These are phyloP conservation scores for Drosophila yakuba DNA, from an alignment of 1,140 invertebrate genomes.

Conservation along the genomic window DNA sequence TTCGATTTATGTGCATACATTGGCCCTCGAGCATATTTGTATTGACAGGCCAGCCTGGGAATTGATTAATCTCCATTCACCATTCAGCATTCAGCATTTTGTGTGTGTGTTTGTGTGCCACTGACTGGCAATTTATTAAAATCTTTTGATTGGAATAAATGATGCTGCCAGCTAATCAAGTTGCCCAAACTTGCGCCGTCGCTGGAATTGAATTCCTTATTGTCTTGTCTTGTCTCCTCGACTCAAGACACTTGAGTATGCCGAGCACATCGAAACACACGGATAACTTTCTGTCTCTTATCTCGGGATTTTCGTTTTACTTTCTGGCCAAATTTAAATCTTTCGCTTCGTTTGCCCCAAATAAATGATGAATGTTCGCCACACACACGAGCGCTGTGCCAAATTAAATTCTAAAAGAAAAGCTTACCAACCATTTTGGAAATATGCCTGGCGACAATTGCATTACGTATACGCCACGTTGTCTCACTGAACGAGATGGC, in stretches of 20 bases:
- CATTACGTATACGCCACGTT: constrained; percentile 64
- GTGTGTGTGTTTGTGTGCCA: constrained; percentile 7
- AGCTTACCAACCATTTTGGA: background rate
- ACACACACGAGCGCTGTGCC: constrained; percentile 32
- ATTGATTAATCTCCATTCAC: constrained; percentile 68
- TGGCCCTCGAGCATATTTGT: constrained; percentile 58
- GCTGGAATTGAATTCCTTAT: constrained; percentile 7
- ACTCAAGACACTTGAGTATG: constrained; percentile 49
- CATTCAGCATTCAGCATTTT: constrained; percentile 17
- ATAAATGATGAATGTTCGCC: constrained; percentile 48
- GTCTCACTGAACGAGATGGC: constrained; percentile 10
- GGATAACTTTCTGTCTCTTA: constrained; percentile 29
- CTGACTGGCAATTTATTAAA: constrained; percentile 69
- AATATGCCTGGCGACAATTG: constrained; percentile 45
- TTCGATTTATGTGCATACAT: constrained; percentile 72
- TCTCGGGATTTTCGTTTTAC: constrained; percentile 30
- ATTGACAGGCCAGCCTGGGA: constrained; percentile 57
- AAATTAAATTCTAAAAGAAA: constrained; percentile 36
- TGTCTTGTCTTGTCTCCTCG: constrained; percentile 6
- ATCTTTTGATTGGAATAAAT: constrained; percentile 78
- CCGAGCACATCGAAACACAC: constrained; percentile 38
- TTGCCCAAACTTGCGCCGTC: constrained; percentile 31
- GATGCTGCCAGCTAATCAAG: constrained; percentile 70
- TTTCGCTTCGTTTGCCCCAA: constrained; percentile 37
- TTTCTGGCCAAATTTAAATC: constrained; percentile 36